Base-by-base conservation (phyloP, 2,113 vertebrate genomes). In the Centropristis striata region DNA sequence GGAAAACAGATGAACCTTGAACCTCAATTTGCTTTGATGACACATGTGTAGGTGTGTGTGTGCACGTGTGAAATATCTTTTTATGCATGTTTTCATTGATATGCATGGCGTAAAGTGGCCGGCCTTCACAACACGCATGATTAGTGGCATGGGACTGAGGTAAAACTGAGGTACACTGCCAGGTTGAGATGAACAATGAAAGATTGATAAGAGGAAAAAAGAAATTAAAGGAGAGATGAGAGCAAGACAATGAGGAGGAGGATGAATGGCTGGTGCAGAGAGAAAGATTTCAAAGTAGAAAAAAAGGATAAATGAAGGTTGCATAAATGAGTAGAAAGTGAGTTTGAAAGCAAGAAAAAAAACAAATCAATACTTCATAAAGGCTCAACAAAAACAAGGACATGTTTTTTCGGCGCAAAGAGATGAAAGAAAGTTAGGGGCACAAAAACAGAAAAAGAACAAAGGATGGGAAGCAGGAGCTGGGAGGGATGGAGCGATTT, bases 361-460 rank as follows among this genome's bases (percentile, higher is more conserved):
- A 49, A 8, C 8, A 7, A 74, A 75, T 80, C 72, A 77, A 78
- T 84, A 55, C 68, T 66, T 66, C 51, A 73, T 51, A 75, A 66
- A 21, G 37, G 36, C 18, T 53, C 46, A 32, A 76, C 46, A 44
- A 59, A 83, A 75, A 58, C 36, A 73, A 75, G 65, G 65, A 75
- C 37, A 6, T 42, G 8, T 70, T 76, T 84, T 74, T 68, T 50
- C 47, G 20, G 53, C 23, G 15, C 50, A 42, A 61, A 42, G 2
- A 80, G 60, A 79, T 81, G 60, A 85, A 80, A 80, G 81, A 75
- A 81, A 76, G 77, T 87, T 80, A 37, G 23, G 27, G 66, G 58
- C 44, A 7, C 36, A 20, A 72, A 71, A 88, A 75, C 44, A 58
- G n/a, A 71, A 15, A 23, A 60, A 86, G 81, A 86, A 88, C 70